Evolutionary conservation across 2,888 invertebrate genomes (phyloP).

Genomic region (Idaea biselata): DNA sequence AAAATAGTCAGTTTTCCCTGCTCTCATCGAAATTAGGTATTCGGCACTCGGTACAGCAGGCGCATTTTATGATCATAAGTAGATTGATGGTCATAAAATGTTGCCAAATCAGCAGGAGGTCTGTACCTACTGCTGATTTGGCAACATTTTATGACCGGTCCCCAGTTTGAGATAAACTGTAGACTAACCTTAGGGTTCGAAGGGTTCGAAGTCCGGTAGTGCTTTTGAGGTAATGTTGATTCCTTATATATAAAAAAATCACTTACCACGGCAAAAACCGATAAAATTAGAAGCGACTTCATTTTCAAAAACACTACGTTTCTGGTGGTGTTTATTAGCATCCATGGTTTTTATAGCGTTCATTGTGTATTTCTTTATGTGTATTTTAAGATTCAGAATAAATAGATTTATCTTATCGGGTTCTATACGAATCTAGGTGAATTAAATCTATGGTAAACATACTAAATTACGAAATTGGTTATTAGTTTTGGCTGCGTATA

Average conservation of each 20-base stretch:
- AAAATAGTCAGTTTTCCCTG: not conserved
- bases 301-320: conserved; percentile 34
- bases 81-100: too few relatives aligned
- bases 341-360: conserved; percentile 57
- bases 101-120: too few relatives aligned
- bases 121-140: too few relatives aligned
- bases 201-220: too few relatives aligned
- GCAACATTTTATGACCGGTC: too few relatives aligned
- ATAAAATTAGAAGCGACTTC: conserved; percentile 39
- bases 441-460: conserved; percentile 5
- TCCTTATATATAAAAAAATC: not conserved
- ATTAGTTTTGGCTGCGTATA: not conserved
- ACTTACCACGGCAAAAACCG: conserved; percentile 44
- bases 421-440: conserved; percentile 24
- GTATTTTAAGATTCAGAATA: conserved; percentile 32
- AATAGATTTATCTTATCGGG: conserved; percentile 52
- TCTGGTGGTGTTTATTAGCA: conserved; percentile 24
- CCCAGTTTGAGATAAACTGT: too few relatives aligned
- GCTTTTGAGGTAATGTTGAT: too few relatives aligned
- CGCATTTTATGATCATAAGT: not conserved
- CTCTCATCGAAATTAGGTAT: not conserved
- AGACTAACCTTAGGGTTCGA: too few relatives aligned
- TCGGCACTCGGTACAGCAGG: not conserved
- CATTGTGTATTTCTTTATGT: conserved; percentile 36
- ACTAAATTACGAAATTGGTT: conserved; percentile 13